These are phyloP conservation scores for Aphelenchoides avenae DNA, from an alignment of 1,140 invertebrate species.

Conservation along the genomic window DNA sequence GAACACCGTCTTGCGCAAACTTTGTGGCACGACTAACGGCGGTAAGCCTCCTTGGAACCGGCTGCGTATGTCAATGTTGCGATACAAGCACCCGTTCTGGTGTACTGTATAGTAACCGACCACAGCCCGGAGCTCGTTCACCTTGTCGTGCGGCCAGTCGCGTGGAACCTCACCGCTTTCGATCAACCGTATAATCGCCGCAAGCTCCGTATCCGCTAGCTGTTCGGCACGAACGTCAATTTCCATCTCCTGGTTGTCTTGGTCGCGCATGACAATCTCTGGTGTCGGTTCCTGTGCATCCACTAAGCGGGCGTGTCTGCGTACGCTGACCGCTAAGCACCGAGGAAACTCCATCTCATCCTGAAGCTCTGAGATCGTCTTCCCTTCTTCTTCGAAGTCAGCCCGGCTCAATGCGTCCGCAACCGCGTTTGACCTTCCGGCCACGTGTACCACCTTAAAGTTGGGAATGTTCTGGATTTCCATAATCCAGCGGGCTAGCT, in stretches of 20 bases:
- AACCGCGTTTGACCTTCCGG: conserved; percentile 5
- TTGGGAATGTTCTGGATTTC: conserved; percentile 12
- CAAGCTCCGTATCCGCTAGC: background rate
- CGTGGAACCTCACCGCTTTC: too few relatives aligned
- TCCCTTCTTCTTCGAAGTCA: background rate
- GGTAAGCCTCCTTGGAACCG: too few relatives aligned
- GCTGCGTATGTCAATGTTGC: too few relatives aligned
- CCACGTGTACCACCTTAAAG: conserved; percentile 13
- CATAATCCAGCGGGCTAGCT: conserved; percentile 7
- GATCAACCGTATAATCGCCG: too few relatives aligned
- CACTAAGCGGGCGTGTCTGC: conserved; percentile 4
- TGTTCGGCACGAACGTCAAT: background rate
- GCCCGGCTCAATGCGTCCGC: conserved; percentile 7
- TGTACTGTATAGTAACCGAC: too few relatives aligned
- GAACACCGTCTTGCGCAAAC: conserved; percentile 7
- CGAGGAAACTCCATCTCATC: conserved; percentile 11
- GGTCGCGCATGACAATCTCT: background rate
- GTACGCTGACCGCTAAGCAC: conserved; percentile 1
- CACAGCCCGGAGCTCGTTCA: too few relatives aligned
- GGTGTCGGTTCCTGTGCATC: background rate
- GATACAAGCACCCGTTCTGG: too few relatives aligned
- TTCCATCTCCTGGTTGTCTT: conserved; percentile 1
- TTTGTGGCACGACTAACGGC: too few relatives aligned
- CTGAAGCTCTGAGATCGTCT: background rate
- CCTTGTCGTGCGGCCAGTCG: too few relatives aligned